These are phyloP conservation scores for Bibio marci DNA, from an alignment of 2,888 invertebrate genomes.

Conservation along the genomic window DNA sequence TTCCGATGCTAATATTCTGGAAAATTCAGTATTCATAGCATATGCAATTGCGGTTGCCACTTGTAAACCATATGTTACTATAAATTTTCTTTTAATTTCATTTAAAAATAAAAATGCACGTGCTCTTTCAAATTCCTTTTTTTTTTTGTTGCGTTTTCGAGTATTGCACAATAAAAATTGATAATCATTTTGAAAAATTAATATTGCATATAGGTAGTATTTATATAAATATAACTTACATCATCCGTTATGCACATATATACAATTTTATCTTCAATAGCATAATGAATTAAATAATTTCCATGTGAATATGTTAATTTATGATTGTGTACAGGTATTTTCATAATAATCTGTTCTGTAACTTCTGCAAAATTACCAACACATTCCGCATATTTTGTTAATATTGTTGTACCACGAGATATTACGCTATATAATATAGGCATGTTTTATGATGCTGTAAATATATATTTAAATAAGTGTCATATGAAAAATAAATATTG, in stretches of 20 bases:
- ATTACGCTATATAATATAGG: slow-evolving; percentile 83
- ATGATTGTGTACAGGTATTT: slow-evolving; percentile 76
- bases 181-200: slow-evolving; percentile 1
- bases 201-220: background rate
- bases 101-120: slow-evolving; percentile 79
- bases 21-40: slow-evolving; percentile 92
- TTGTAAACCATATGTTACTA: slow-evolving; percentile 60
- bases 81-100: slow-evolving; percentile 80
- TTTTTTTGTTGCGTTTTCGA: too few relatives aligned
- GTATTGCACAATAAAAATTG: slow-evolving; percentile 15
- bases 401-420: slow-evolving; percentile 65
- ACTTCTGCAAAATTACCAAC: slow-evolving; percentile 91
- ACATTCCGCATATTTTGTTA: slow-evolving; percentile 83
- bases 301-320: slow-evolving; percentile 88
- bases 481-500: too few relatives aligned
- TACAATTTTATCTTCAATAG: slow-evolving; percentile 69
- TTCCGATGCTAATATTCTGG: slow-evolving; percentile 65
- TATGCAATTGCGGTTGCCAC: slow-evolving; percentile 80
- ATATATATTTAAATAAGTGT: too few relatives aligned
- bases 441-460: too few relatives aligned
- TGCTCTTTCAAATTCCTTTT: slow-evolving; percentile 89
- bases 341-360: slow-evolving; percentile 74
- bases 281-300: slow-evolving; percentile 83
- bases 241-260: slow-evolving; percentile 93
- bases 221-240: slow-evolving; percentile 36